Percentiles rank a stretch among this genome's conserved stretches.
Conservation (phyloP, 53 echinoderm and acorn worm species). For the Echinometra lucunter region DNA sequence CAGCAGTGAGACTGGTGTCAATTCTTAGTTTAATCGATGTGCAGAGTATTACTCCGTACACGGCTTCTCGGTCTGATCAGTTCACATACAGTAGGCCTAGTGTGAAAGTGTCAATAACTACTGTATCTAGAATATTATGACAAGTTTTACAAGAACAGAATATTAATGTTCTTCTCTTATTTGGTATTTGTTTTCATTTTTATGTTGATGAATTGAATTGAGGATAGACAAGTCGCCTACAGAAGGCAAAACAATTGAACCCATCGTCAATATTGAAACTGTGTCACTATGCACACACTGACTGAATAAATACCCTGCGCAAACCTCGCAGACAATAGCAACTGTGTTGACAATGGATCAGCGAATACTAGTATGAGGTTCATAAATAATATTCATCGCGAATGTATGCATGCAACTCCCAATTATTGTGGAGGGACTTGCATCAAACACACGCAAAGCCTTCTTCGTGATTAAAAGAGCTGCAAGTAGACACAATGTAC, state of each 20-base stretch:
- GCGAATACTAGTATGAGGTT: neutral
- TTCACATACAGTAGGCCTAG: too few relatives aligned
- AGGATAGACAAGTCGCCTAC: too few relatives aligned
- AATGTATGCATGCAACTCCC: neutral
- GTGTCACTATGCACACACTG: neutral
- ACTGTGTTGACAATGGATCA: neutral
- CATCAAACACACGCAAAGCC: neutral
- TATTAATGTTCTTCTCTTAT: too few relatives aligned
- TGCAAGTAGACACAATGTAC: neutral
- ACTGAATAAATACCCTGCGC: neutral
- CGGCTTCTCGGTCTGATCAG: too few relatives aligned
- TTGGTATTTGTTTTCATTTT: too few relatives aligned
- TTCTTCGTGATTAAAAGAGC: neutral
- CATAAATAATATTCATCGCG: neutral
- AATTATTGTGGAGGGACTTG: neutral
- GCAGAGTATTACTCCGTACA: too few relatives aligned
- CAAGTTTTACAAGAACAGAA: too few relatives aligned
- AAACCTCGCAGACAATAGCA: conserved; percentile 13
- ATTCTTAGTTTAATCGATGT: too few relatives aligned
- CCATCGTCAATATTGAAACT: neutral
- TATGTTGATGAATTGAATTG: neutral
- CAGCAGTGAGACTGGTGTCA: too few relatives aligned
- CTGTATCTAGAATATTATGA: too few relatives aligned
- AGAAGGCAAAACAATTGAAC: neutral
- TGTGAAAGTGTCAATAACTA: too few relatives aligned